A percentile compares a stretch with the other conserved stretches of the same genome.
Evolutionary conservation across 2,113 vertebrate species (phyloP).

Genomic region (Sclerurus mexicanus): DNA sequence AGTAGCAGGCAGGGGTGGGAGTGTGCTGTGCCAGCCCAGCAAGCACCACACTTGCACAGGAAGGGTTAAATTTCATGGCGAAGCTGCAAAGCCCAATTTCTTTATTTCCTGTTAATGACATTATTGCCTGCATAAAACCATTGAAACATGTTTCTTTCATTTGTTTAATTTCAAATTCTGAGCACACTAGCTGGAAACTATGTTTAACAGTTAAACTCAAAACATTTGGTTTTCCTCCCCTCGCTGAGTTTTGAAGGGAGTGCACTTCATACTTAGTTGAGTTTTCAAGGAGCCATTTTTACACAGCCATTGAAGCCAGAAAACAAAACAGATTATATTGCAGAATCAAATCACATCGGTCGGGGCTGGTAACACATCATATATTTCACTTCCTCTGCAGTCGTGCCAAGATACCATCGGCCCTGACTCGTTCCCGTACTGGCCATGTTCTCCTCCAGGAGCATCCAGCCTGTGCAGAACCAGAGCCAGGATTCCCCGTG

Average conservation of each 20-base stretch:
- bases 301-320: slow-evolving; percentile 44
- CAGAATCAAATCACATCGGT: slow-evolving; percentile 13
- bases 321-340: slow-evolving; percentile 41
- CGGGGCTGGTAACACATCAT: slow-evolving; percentile 5
- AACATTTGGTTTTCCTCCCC: slow-evolving; percentile 78
- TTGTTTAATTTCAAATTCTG: slow-evolving; percentile 83
- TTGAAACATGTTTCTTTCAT: slow-evolving; percentile 84
- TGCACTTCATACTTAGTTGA: slow-evolving; percentile 46
- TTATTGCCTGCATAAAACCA: slow-evolving; percentile 78
- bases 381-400: not conserved
- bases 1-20: not conserved
- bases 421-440: not conserved
- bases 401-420: not conserved
- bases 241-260: slow-evolving; percentile 51
- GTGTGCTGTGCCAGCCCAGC: not conserved
- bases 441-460: not conserved
- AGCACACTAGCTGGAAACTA: slow-evolving; percentile 80
- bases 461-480: not conserved
- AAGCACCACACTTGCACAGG: not conserved
- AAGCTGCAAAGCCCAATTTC: slow-evolving; percentile 68
- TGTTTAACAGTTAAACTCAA: slow-evolving; percentile 82
- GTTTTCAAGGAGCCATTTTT: slow-evolving; percentile 60
- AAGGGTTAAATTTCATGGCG: slow-evolving; percentile 72
- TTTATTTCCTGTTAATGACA: slow-evolving; percentile 81
- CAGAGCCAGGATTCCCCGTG: not conserved